A percentile compares a stretch with the other conserved stretches of the same genome.
These are phyloP conservation scores for Natator depressus DNA, from an alignment of 2,113 vertebrate genomes.

Conservation along the genomic window DNA sequence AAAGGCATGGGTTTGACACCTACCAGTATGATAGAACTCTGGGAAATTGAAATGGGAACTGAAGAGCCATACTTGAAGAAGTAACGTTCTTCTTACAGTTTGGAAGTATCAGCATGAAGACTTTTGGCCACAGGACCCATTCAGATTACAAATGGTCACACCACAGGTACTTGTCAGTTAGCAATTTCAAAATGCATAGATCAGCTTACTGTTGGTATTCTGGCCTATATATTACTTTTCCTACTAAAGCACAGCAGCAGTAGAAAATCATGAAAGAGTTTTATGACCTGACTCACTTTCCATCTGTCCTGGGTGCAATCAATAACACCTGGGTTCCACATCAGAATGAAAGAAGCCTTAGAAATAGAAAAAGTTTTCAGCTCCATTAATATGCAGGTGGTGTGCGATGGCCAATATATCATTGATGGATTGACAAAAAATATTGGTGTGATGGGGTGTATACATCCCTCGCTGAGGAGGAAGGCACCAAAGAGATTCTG, in stretches of 20 bases:
- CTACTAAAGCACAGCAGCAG: rapidly evolving
- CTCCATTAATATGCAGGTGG: background rate
- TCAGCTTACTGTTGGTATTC: background rate
- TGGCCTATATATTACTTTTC: rapidly evolving
- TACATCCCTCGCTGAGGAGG: background rate
- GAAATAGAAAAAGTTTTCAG: background rate
- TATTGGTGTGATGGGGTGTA: background rate
- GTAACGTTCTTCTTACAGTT: rapidly evolving
- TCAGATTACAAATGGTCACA: background rate
- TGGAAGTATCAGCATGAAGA: background rate
- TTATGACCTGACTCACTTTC: background rate
- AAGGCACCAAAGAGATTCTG: background rate
- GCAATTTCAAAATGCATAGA: background rate
- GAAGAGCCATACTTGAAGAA: background rate
- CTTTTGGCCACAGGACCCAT: background rate
- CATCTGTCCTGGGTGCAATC: background rate
- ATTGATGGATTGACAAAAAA: background rate
- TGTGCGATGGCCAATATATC: background rate
- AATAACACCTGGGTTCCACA: background rate
- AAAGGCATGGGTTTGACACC: background rate
- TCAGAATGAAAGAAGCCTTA: rapidly evolving
- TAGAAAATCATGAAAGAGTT: background rate
- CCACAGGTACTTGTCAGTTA: background rate
- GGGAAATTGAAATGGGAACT: background rate
- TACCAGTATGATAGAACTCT: background rate